A percentile compares a stretch with the other conserved stretches of the same genome.
Conservation (phyloP, 2,888 invertebrate species). For the Chaetoderma sp. region DNA sequence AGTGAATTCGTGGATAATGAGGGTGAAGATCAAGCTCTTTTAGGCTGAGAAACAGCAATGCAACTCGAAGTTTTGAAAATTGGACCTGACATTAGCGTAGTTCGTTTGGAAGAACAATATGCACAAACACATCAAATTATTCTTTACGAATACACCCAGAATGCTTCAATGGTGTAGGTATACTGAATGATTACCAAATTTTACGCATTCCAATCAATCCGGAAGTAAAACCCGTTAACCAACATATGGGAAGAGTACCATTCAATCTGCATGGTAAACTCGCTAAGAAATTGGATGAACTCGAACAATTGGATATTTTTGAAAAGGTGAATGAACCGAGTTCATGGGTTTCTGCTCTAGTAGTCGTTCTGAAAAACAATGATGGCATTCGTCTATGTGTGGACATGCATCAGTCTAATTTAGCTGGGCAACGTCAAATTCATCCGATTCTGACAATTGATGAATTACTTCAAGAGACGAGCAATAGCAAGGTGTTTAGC, state of each 20-base stretch:
- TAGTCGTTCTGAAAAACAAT: neutral
- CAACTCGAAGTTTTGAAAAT: neutral
- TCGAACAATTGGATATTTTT: conserved; percentile 14
- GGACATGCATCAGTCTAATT: neutral
- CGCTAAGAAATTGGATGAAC: conserved; percentile 14
- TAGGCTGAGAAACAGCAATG: conserved; percentile 4
- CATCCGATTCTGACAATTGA: neutral
- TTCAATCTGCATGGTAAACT: conserved; percentile 9
- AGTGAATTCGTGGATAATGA: neutral
- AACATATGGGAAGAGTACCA: neutral
- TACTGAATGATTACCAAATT: neutral
- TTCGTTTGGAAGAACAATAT: too few species aligned
- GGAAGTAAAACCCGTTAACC: conserved; percentile 6
- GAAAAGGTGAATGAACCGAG: conserved; percentile 15
- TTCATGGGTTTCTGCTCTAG: conserved; percentile 16
- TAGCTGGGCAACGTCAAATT: neutral
- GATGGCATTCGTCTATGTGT: neutral
- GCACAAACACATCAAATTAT: neutral
- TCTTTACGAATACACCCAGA: neutral
- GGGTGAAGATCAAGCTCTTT: neutral
- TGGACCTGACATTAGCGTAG: too few species aligned
- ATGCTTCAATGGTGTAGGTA: neutral
- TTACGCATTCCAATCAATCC: neutral
- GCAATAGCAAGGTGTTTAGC: neutral
- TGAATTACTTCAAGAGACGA: neutral